Evolutionary conservation across 2,113 vertebrate genomes (phyloP).

Genomic region (Larimichthys crocea): DNA sequence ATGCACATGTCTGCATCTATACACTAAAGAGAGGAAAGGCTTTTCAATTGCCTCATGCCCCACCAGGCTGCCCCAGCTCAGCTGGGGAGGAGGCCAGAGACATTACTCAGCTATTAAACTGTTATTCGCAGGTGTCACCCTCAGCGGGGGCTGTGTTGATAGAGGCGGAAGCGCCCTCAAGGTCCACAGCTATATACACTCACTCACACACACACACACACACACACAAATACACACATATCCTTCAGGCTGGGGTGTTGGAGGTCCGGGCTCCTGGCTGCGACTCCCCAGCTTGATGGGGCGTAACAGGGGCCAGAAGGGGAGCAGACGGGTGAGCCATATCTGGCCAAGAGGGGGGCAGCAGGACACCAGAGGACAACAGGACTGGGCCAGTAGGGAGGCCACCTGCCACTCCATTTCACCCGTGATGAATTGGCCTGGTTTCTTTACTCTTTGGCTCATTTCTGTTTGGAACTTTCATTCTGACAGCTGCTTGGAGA

Average conservation of each 20-base stretch:
- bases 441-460: not conserved
- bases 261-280: conserved; percentile 28
- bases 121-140: conserved; percentile 81
- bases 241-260: conserved; percentile 43
- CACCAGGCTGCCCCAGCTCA: conserved; percentile 57
- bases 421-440: conserved; percentile 56
- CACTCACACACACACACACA: conserved; percentile 9
- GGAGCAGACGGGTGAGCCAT: conserved; percentile 43
- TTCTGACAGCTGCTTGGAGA: conserved; percentile 9
- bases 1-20: conserved; percentile 14
- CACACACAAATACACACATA: conserved; percentile 9
- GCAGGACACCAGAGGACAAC: conserved; percentile 56
- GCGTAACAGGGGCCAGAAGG: conserved; percentile 34
- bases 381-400: conserved; percentile 40
- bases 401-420: conserved; percentile 61
- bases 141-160: conserved; percentile 71
- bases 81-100: conserved; percentile 66
- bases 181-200: conserved; percentile 45
- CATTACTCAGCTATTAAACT: conserved; percentile 81
- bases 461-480: not conserved
- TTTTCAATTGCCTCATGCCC: conserved; percentile 54
- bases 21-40: conserved; percentile 41
- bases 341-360: conserved; percentile 37
- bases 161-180: conserved; percentile 62
- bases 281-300: conserved; percentile 33